Conservation (phyloP, 1,140 invertebrate genomes). For the Ips typographus region DNA sequence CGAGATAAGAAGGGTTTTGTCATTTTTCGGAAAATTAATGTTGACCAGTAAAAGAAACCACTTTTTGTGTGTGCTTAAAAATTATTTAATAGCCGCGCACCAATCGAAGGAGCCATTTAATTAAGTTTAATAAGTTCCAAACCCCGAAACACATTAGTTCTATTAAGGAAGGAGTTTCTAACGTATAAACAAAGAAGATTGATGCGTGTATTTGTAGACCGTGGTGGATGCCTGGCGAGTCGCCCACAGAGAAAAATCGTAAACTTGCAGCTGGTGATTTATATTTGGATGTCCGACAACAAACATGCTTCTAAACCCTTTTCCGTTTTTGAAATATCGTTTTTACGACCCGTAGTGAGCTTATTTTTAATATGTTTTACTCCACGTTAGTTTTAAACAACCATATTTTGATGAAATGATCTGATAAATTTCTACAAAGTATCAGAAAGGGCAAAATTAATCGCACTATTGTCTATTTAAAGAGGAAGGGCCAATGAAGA, state of each 20-base stretch:
- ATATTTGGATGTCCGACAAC: conserved; percentile 7
- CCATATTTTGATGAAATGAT: too few species aligned
- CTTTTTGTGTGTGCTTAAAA: background rate
- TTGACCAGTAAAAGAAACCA: background rate
- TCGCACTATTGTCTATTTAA: too few species aligned
- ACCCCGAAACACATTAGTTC: conserved; percentile 19
- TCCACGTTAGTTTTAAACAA: too few species aligned
- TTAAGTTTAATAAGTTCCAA: conserved; percentile 22
- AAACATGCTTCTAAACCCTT: conserved; percentile 6
- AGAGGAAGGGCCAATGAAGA: too few species aligned
- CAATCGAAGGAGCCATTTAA: conserved; percentile 5
- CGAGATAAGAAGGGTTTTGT: conserved; percentile 1
- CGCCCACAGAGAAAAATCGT: conserved; percentile 21
- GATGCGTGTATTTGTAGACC: conserved; percentile 19
- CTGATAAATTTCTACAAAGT: too few species aligned
- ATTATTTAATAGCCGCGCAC: background rate
- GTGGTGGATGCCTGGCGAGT: conserved; percentile 14
- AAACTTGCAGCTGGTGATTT: conserved; percentile 22
- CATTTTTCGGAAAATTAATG: conserved; percentile 9
- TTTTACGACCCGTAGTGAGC: background rate
- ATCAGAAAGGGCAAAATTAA: too few species aligned
- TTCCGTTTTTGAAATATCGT: background rate
- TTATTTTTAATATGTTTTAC: too few species aligned
- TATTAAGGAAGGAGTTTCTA: conserved; percentile 13
- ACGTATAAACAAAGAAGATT: conserved; percentile 26